Evolutionary conservation across 2,113 vertebrate genomes (phyloP).

Genomic region (Esox niger): DNA sequence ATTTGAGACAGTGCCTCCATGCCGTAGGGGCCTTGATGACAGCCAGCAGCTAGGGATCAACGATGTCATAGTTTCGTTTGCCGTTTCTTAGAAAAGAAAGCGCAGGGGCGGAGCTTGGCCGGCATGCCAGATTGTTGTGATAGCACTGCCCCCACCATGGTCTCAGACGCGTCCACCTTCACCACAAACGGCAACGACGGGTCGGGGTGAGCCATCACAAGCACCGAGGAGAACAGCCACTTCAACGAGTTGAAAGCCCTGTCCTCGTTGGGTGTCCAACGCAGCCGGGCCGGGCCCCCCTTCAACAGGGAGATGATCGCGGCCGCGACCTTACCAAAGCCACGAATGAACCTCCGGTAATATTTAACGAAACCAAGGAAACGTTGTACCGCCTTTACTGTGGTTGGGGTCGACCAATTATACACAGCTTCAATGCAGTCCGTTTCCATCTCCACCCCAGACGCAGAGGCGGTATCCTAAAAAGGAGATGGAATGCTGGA

Average conservation of each 20-base stretch:
- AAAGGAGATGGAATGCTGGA: no score
- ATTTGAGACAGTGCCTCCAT: background rate
- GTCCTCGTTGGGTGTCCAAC: background rate
- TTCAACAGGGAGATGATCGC: background rate
- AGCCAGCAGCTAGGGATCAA: background rate
- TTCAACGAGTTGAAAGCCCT: background rate
- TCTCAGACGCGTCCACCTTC: background rate
- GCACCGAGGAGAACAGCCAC: background rate
- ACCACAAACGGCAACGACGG: background rate
- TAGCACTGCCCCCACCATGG: background rate
- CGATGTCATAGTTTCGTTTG: background rate
- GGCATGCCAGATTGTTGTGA: background rate
- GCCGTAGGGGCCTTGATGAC: background rate
- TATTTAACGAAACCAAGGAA: background rate
- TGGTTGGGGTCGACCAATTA: background rate
- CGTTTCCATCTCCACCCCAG: no score
- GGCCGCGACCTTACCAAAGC: background rate
- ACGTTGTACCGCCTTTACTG: background rate
- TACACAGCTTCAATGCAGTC: no score
- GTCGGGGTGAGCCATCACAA: background rate
- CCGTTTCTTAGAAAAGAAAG: background rate
- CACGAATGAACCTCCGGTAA: background rate
- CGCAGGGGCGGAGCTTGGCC: background rate
- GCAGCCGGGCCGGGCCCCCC: background rate
- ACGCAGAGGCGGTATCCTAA: no score